phyloP scores from a whole-genome alignment of 2,888 invertebrate genomes.

The Lypha dubia region DNA sequence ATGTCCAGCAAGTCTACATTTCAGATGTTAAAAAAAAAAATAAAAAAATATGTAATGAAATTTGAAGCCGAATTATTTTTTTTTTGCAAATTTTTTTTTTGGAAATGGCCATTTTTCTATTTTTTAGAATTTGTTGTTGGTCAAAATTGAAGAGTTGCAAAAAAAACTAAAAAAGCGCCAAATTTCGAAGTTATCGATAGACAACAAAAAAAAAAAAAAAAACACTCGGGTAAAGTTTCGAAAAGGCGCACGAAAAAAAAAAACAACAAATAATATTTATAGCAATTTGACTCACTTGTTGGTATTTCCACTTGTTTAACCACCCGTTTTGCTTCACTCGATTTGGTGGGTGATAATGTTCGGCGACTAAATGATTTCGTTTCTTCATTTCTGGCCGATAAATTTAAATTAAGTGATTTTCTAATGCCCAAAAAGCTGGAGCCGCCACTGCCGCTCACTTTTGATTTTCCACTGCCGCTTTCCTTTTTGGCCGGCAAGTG shows the following conservation, averaged over 20 bases:
- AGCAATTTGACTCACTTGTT: constrained; percentile 73
- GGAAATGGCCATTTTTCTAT: no score
- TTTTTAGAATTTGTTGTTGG: no score
- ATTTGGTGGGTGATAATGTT: constrained; percentile 73
- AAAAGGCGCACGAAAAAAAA: no score
- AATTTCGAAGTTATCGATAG: no score
- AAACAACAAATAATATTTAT: no score
- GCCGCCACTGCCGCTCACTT: constrained; percentile 48
- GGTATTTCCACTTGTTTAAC: constrained; percentile 70
- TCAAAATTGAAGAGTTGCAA: no score
- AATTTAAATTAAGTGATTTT: constrained; percentile 59
- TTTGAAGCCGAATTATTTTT: neutral
- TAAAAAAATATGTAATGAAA: neutral
- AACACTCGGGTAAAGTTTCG: no score
- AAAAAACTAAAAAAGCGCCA: no score
- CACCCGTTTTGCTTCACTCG: constrained; percentile 72
- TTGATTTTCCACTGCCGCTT: constrained; percentile 41
- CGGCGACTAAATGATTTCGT: constrained; percentile 68
- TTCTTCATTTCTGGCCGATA: constrained; percentile 48
- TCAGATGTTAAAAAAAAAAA: no score
- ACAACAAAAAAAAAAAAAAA: no score
- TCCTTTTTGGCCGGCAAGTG: constrained; percentile 64
- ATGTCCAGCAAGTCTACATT: no score
- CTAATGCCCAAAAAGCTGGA: constrained; percentile 66
- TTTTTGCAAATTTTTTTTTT: no score